Evolutionary conservation across 2,888 invertebrate genomes (phyloP), one percentile per base, ranked within the genome.

Genomic region (Gryllus longicercus): DNA sequence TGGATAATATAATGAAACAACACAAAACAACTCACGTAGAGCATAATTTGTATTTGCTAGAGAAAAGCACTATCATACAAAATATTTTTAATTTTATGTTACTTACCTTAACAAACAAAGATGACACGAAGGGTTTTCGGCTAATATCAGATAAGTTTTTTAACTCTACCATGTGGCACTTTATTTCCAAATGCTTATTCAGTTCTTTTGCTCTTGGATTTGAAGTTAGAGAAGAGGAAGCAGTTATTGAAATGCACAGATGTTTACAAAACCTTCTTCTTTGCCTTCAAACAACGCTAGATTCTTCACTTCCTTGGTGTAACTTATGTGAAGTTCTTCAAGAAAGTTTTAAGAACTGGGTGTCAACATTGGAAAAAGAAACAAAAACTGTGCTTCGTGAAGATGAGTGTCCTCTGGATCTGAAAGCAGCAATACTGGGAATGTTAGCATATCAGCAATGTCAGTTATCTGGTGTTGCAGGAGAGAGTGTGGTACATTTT

Each of bases 121-220:
- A 76, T n/a, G 76, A 38, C 11, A 18, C 23, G 25, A 23, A 76
- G 10, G 25, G n/a, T 49, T 2, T 12, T 18, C 63, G 38, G 11
- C 75, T 49, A 38, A 11, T 81, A 2, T 74, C 77, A n/a, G 23
- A n/a, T 21, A 25, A 23, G 51, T 14, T 80, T 16, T 23, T 78
- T 3, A 14, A 23, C 21, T 10, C 11, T 5, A 18, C 50, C 21
- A 21, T 81, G 23, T 81, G 79, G 79, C 23, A 76, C 8, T 49
- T 80, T 23, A n/a, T 82, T 25, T 16, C 78, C n/a, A 51, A 21
- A 11, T 78, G 79, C 49, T n/a, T 80, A 5, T 76, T 82, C 23
- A 25, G 78, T 18, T 81, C 81, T 1, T 23, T 76, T 12, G 21
- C n/a, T 18, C 23, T 81, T 25, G 81, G 81, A 18, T 82, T 82